These are phyloP conservation scores for Papio anubis DNA, from an alignment of 2,113 vertebrate species.

Conservation along the genomic window DNA sequence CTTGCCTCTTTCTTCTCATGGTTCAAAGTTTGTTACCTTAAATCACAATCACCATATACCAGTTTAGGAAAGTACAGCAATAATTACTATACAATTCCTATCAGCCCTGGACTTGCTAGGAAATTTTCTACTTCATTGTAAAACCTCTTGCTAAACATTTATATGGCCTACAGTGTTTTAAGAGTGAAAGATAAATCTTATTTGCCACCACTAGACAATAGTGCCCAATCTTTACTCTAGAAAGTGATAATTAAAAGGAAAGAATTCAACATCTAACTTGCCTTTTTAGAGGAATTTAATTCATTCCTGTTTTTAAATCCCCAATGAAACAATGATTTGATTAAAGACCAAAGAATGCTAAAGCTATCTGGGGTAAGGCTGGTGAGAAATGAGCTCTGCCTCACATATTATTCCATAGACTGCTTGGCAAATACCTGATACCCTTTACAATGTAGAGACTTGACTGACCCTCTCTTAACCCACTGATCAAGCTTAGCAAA, in stretches of 20 bases:
- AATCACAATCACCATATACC: background rate
- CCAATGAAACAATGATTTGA: background rate
- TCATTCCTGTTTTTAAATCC: background rate
- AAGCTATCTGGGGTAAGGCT: background rate
- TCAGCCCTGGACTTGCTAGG: background rate
- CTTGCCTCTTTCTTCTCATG: background rate
- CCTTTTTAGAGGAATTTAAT: background rate
- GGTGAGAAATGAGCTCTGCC: background rate
- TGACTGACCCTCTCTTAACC: background rate
- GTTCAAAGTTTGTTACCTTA: background rate
- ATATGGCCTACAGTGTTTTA: background rate
- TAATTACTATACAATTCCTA: background rate
- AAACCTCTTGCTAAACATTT: background rate
- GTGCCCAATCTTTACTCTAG: background rate
- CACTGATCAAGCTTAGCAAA: background rate
- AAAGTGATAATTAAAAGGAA: background rate
- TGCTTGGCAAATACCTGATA: background rate
- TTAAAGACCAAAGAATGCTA: background rate
- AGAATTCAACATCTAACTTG: background rate
- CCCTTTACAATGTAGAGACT: background rate
- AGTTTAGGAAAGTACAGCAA: background rate
- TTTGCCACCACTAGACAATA: background rate
- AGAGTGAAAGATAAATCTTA: slow-evolving; percentile 16
- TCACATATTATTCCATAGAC: background rate
- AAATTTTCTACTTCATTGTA: background rate